phyloP scores from a whole-genome alignment of 2,797 vertebrate species.

The Triplophysa bombifrons region DNA sequence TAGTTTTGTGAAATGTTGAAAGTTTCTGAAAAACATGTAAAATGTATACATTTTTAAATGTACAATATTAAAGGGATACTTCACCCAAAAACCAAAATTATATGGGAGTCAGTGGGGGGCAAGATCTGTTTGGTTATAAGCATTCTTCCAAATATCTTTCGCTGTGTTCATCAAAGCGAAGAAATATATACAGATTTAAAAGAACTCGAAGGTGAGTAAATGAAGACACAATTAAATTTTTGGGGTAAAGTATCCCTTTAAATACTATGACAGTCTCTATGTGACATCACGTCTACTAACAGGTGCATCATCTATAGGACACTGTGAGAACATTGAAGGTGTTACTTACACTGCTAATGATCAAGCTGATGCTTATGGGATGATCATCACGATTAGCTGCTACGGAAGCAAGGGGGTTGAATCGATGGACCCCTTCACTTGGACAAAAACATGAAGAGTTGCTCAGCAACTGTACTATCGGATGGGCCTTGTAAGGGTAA shows the following conservation, averaged over 20 bases:
- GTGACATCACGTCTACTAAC: neutral
- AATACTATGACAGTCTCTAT: neutral
- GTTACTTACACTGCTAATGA: constrained; percentile 14
- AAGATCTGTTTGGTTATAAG: too few species aligned
- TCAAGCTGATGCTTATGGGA: constrained; percentile 34
- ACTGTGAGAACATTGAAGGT: neutral
- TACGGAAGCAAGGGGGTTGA: constrained; percentile 63
- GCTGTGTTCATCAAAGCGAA: too few species aligned
- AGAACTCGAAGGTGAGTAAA: too few species aligned
- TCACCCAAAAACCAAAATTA: too few species aligned
- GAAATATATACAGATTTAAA: too few species aligned
- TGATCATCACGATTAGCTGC: constrained; percentile 65
- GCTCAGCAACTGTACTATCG: constrained; percentile 63
- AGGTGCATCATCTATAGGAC: constrained; percentile 10
- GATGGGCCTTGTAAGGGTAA: constrained; percentile 79
- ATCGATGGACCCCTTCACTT: constrained; percentile 68
- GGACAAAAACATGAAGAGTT: constrained; percentile 70
- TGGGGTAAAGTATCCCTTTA: too few species aligned
- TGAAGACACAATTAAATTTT: too few species aligned
- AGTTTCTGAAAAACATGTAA: neutral
- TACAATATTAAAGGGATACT: neutral
- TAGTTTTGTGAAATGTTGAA: neutral
- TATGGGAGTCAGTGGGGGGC: too few species aligned
- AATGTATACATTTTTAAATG: neutral
- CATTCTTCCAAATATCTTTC: too few species aligned